Evolutionary conservation across 2,113 vertebrate genomes (phyloP), one percentile per base, ranked within the genome.

Genomic region (Melanocharis versteri): DNA sequence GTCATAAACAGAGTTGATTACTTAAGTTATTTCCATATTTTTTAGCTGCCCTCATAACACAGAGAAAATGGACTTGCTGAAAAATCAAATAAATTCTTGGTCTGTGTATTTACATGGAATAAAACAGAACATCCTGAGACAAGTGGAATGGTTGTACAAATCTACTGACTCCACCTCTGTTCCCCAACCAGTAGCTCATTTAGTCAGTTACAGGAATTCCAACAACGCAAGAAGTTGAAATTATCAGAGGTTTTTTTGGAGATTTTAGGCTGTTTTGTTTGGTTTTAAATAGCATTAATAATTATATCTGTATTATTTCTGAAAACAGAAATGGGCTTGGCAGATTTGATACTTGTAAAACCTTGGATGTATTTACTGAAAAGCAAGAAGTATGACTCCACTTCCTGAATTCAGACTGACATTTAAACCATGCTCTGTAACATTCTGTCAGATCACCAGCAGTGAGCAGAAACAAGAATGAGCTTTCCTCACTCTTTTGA

Each of bases 241-340:
- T 37, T 72, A 77, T 26, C 27, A 30, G 21, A 3, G 1, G 0
- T 1, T 8, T 81, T 60, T 27, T 54, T 28, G 4, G 7, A 66
- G 15, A 35, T 72, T 77, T 86, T 37, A 53, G 47, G 26, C 23
- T 92, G 33, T 19, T 35, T 23, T 23, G 20, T 30, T 72, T 87
- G 35, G 9, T 69, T 84, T 50, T 26, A 75, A 69, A 57, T 4
- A 61, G 30, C 10, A 42, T 31, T 33, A 76, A 37, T 57, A 40
- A 62, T 33, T 33, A 11, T 7, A 62, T 10, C 22, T 18, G 4
- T 15, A 28, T 28, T 28, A 18, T 13, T 65, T 44, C 37, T 53
- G 4, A 19, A 45, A 72, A 53, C 26, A 82, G 50, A 62, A 95
- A 53, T 0, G 40, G 39, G 4, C 57, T 76, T 56, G 21, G 31